A percentile compares a stretch with the other conserved stretches of the same genome.
Conservation (phyloP, 2,888 invertebrate genomes). For the Ichneumoninae sp. region DNA sequence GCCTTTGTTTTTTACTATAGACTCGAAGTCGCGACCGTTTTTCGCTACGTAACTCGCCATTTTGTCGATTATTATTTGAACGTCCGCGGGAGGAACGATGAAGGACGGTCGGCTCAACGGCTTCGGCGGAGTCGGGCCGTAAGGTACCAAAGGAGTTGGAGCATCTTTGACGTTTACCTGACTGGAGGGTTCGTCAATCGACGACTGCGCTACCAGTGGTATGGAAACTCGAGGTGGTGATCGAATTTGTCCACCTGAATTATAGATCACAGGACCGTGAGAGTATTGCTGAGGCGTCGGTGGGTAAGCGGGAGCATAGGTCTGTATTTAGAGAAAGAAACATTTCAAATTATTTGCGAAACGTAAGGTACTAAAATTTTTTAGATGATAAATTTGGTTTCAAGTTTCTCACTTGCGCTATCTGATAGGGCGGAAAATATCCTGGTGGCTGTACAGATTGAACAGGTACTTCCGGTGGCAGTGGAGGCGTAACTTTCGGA, state of each 20-base stretch:
- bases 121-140: constrained; percentile 79
- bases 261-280: constrained; percentile 82
- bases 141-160: constrained; percentile 79
- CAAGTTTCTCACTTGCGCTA: constrained; percentile 73
- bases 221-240: constrained; percentile 67
- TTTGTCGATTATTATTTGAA: constrained; percentile 96
- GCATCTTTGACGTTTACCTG: constrained; percentile 71
- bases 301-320: constrained; percentile 76
- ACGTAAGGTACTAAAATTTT: background rate
- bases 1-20: constrained; percentile 92
- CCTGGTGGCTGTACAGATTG: constrained; percentile 75
- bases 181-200: constrained; percentile 60
- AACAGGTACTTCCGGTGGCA: constrained; percentile 70
- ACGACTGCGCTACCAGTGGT: constrained; percentile 44
- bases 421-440: constrained; percentile 76
- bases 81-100: constrained; percentile 91
- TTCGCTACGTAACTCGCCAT: constrained; percentile 98
- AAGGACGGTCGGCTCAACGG: constrained; percentile 85
- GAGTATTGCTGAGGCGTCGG: constrained; percentile 80
- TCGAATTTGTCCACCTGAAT: constrained; percentile 77
- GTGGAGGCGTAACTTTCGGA: constrained; percentile 73
- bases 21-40: constrained; percentile 97
- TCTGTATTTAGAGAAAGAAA: constrained; percentile 67
- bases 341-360: background rate
- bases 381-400: background rate